Conservation (phyloP, 2,797 vertebrate genomes). For the Pseudochaenichthys georgianus region DNA sequence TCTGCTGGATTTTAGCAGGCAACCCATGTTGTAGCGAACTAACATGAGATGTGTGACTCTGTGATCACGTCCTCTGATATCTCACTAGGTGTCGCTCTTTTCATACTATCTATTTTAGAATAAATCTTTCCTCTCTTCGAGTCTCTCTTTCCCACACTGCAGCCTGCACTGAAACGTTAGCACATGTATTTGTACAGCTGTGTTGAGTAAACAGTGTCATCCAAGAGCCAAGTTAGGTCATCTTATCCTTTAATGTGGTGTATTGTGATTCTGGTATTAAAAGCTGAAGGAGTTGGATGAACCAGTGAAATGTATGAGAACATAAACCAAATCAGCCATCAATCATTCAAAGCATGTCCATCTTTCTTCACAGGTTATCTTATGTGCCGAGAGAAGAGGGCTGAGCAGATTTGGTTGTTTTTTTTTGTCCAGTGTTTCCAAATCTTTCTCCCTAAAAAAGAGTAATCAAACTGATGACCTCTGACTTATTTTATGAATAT, state of each 20-base stretch:
- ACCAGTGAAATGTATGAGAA: constrained; percentile 32
- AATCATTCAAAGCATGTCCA: constrained; percentile 9
- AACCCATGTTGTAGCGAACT: fast-evolving
- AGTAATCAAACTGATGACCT: too few species aligned
- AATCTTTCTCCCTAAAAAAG: too few species aligned
- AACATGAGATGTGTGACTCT: not conserved
- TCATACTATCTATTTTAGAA: not conserved
- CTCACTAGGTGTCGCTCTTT: constrained; percentile 58
- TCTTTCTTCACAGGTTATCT: not conserved
- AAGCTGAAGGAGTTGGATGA: constrained; percentile 22
- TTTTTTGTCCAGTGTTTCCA: not conserved
- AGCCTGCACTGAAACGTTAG: constrained; percentile 23
- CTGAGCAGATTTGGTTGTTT: constrained; percentile 7
- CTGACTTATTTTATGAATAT: too few species aligned
- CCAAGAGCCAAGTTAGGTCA: constrained; percentile 46
- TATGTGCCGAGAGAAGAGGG: constrained; percentile 14
- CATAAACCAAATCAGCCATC: not conserved
- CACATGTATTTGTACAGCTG: constrained; percentile 60
- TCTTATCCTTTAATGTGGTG: constrained; percentile 20
- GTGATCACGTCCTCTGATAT: not conserved
- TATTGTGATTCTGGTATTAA: constrained; percentile 25
- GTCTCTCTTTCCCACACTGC: constrained; percentile 47
- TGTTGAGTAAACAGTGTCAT: constrained; percentile 41
- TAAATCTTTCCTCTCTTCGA: not conserved
- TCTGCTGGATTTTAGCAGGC: constrained; percentile 57